A percentile compares a stretch with the other conserved stretches of the same genome.
Evolutionary conservation across 1,140 invertebrate species (phyloP).

Genomic region (Potamilus streckersoni): DNA sequence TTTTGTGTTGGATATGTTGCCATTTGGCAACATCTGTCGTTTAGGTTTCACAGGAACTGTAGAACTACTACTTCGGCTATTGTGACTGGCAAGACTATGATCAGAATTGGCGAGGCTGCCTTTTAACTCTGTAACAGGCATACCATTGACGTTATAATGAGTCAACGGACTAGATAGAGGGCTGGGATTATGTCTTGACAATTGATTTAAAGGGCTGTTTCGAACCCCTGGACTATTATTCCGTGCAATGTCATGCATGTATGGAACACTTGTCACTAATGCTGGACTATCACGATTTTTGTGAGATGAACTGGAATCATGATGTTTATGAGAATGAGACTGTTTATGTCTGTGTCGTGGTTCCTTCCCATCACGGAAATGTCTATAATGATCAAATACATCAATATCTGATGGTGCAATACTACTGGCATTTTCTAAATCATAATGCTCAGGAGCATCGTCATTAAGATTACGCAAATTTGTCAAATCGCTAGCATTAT

Average conservation of each 20-base stretch:
- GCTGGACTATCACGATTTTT: slow-evolving; percentile 30
- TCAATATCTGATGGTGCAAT: slow-evolving; percentile 98
- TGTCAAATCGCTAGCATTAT: slow-evolving; percentile 74
- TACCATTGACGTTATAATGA: slow-evolving; percentile 35
- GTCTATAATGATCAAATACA: slow-evolving; percentile 96
- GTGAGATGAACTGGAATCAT: slow-evolving; percentile 3
- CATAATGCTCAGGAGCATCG: slow-evolving; percentile 94
- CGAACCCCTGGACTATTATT: slow-evolving; percentile 35
- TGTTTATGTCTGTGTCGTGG: slow-evolving; percentile 35
- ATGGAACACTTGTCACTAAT: slow-evolving; percentile 28
- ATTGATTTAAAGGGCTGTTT: slow-evolving; percentile 42
- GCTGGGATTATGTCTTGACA: slow-evolving; percentile 43
- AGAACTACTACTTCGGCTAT: slow-evolving; percentile 25
- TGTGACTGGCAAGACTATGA: slow-evolving; percentile 46
- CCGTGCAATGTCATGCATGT: slow-evolving; percentile 36
- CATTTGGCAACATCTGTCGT: slow-evolving; percentile 39
- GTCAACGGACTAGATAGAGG: slow-evolving; percentile 40
- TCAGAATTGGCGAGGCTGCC: slow-evolving; percentile 40
- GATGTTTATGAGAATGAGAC: slow-evolving; percentile 30
- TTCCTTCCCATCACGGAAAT: slow-evolving; percentile 81
- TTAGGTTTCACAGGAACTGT: slow-evolving; percentile 24
- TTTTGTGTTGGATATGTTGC: slow-evolving; percentile 13
- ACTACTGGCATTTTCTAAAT: slow-evolving; percentile 95
- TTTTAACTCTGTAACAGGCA: slow-evolving; percentile 28
- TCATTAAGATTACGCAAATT: slow-evolving; percentile 73